Evolutionary conservation across 1,140 invertebrate species (phyloP), one percentile per base, ranked within the genome.

Genomic region (Brachionus paranguensis): DNA sequence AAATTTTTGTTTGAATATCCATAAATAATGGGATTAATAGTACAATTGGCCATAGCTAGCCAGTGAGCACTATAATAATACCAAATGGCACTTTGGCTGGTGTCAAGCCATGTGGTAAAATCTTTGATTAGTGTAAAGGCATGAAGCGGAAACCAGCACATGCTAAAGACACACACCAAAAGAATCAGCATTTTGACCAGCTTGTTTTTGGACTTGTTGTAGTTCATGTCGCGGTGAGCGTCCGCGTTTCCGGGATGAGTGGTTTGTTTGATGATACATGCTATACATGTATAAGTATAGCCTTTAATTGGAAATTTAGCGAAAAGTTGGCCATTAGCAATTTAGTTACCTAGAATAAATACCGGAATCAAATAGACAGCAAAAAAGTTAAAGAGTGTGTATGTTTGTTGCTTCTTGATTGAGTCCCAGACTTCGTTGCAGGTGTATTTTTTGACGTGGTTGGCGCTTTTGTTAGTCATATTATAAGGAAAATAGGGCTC

Each of bases 81-180:
- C 78, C 53, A 81, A 68, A 81, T 43, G 8, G 78, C 78, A 45
- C 64, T 81, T 55, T 55, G 76, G 14, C 24, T 53, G 0, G 29
- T 17, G 20, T 81, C 78, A 14, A 81, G n/a, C 78, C 78, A 81
- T 3, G 53, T 60, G 24, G 78, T 81, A 29, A 81, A 81, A 37
- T 81, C 78, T 64, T 60, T 64, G 5, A 81, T 81, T 17, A 81
- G 24, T 41, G 43, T 43, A 68, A 81, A 81, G 10, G 53, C 84
- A 84, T 91, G 90, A 33, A 90, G 86, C 0, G 90, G 90, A 12
- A 90, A 84, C 90, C 90, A 91, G 65, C 89, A 91, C 3, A 90
- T 81, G 1, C 89, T 88, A 85, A 91, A 91, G 24, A 89, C 85
- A 29, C 87, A 86, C 1, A 90, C 90, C 27, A 90, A 89, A n/a